Evolutionary conservation across 2,888 invertebrate genomes (phyloP).

Genomic region (Clusia tigrina): DNA sequence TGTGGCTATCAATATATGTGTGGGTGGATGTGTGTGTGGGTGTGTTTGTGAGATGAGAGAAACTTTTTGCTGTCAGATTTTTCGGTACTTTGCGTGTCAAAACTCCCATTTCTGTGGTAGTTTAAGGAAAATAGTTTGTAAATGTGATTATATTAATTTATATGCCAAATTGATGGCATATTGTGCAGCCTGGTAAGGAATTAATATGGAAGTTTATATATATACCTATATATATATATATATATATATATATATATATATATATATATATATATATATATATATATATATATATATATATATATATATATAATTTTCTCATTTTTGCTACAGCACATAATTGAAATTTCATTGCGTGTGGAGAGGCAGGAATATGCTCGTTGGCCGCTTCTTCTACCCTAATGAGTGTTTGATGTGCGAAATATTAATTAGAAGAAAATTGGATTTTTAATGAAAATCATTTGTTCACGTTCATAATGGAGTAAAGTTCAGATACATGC

Average conservation of each 20-base stretch:
- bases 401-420: conserved; percentile 55
- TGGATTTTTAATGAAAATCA: conserved; percentile 38
- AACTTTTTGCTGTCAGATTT: conserved; percentile 8
- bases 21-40: neutral
- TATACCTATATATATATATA: no score
- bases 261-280: no score
- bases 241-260: no score
- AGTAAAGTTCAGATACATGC: neutral
- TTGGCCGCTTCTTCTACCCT: conserved; percentile 19
- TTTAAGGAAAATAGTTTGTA: conserved; percentile 5
- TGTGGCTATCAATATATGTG: neutral
- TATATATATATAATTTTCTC: no score
- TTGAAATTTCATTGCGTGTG: conserved; percentile 8
- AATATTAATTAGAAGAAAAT: conserved; percentile 56
- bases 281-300: no score
- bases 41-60: neutral
- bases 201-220: no score
- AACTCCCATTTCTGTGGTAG: neutral
- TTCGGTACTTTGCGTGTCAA: conserved; percentile 7
- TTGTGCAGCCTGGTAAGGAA: conserved; percentile 3
- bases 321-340: neutral
- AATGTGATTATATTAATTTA: conserved; percentile 6
- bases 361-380: neutral
- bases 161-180: conserved; percentile 10
- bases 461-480: conserved; percentile 4